Evolutionary conservation across 2,888 invertebrate genomes (phyloP).

Genomic region (Cryptus viduatorius): DNA sequence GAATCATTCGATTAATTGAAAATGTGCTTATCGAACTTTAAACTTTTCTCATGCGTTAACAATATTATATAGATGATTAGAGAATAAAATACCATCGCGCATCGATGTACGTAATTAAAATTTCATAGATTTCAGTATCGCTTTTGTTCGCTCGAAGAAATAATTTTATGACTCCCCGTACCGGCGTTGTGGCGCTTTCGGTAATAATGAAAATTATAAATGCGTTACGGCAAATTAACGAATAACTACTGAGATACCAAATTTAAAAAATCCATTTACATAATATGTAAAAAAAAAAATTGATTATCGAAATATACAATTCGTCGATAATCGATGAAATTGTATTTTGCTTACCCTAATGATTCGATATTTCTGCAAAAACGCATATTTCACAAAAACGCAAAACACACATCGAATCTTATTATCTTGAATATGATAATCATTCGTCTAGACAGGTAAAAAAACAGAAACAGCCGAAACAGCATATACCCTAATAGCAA

Average conservation of each 20-base stretch:
- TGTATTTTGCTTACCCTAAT: background rate
- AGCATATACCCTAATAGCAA: background rate
- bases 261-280: background rate
- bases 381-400: background rate
- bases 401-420: background rate
- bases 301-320: background rate
- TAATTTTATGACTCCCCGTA: background rate
- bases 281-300: background rate
- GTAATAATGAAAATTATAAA: background rate
- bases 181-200: background rate
- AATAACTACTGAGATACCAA: background rate
- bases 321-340: constrained; percentile 21
- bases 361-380: background rate
- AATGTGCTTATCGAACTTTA: constrained; percentile 4
- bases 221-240: background rate
- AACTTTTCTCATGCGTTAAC: constrained; percentile 9
- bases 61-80: background rate
- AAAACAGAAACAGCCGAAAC: background rate
- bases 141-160: background rate
- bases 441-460: background rate
- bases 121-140: background rate
- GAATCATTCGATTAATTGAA: constrained; percentile 3
- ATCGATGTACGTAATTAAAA: constrained; percentile 4
- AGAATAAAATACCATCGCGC: background rate
- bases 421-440: background rate